These are phyloP conservation scores for Drosophila anceps DNA, from an alignment of 2,888 invertebrate genomes.

Conservation along the genomic window DNA sequence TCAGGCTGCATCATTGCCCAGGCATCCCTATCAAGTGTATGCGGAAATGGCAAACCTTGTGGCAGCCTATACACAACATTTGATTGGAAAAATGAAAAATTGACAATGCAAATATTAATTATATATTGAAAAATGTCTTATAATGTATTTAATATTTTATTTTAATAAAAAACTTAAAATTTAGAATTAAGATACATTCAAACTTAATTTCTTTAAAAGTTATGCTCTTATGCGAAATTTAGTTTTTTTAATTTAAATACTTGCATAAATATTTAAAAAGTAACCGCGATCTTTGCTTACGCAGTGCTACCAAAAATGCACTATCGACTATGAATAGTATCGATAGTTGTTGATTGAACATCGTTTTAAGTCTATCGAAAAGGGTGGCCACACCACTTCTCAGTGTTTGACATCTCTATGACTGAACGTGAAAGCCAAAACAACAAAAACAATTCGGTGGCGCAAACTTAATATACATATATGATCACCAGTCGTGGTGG, in stretches of 20 bases:
- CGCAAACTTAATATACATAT: slow-evolving; percentile 37
- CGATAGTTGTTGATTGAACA: slow-evolving; percentile 8
- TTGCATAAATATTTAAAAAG: slow-evolving; percentile 10
- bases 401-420: slow-evolving; percentile 47
- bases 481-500: slow-evolving; percentile 42
- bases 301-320: neutral
- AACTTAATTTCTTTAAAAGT: neutral
- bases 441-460: slow-evolving; percentile 52
- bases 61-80: slow-evolving; percentile 67
- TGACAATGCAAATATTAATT: neutral
- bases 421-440: slow-evolving; percentile 47
- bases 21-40: slow-evolving; percentile 57
- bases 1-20: slow-evolving; percentile 1
- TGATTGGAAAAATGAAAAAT: slow-evolving; percentile 50
- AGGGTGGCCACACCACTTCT: slow-evolving; percentile 45
- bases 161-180: neutral
- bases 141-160: neutral
- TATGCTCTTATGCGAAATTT: neutral
- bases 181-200: neutral
- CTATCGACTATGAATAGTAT: neutral
- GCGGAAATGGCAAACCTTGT: slow-evolving; percentile 65
- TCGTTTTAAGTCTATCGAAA: neutral
- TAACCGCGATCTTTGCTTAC: slow-evolving; percentile 4
- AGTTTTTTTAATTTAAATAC: neutral
- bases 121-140: neutral